Evolutionary conservation across 2,113 vertebrate species (phyloP), one percentile per base, ranked within the genome.

Genomic region (Cricetomys ansorgei): DNA sequence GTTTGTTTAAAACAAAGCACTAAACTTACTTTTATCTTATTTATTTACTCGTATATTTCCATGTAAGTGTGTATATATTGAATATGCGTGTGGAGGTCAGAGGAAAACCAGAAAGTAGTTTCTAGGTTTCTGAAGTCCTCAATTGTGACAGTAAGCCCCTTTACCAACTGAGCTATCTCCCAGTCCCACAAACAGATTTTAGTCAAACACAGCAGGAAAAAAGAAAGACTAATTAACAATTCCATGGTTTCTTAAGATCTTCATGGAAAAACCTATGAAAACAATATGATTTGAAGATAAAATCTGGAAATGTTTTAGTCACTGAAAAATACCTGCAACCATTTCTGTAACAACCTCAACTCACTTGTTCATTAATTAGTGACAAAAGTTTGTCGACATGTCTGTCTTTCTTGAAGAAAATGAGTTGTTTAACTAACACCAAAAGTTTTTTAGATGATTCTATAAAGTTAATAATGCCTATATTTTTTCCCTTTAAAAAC

Each of bases 401-500:
- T 55, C 34, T 11, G 53, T n/a, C n/a, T 59, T 62, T 62, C 77
- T 94, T 75, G 48, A 89, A 34, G n/a, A 89, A 55, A 94, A 81
- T 55, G 64, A 57, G 40, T 57, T 50, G 10, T 17, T 94, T 95
- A 19, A 55, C 43, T 76, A 65, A 75, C n/a, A 88, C 50, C n/a
- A 75, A 70, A 73, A 6, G n/a, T 3, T 65, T 93, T 93, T 67
- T 50, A 70, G 11, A 40, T 70, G 84, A 2, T 13, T 0, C 34
- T 43, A 86, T 17, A 1, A 57, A 76, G 27, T 57, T 75, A 93
- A 17, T 8, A 59, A 96, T 87, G 4, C 75, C 1, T 37, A 34
- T 55, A 67, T 43, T 83, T 93, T 13, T 92, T 40, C 50, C 16
- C 91, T 84, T 62, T 53, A 55, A 89, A 88, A 94, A 91, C n/a